Evolutionary conservation across 2,888 invertebrate genomes (phyloP).

Genomic region (Tetheella fluctuosa): DNA sequence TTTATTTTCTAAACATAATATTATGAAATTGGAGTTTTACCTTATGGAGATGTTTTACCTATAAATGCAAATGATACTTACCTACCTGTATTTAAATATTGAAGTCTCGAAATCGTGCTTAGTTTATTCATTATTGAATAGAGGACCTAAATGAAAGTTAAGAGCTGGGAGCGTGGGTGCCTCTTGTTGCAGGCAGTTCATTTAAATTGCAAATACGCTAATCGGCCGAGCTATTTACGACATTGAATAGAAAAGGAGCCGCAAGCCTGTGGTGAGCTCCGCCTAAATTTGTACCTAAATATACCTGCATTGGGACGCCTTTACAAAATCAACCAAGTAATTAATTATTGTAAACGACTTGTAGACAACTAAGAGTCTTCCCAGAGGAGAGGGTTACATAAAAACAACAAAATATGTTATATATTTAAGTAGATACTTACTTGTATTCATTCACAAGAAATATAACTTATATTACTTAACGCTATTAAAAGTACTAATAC

Average conservation of each 20-base stretch:
- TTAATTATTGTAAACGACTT: constrained; percentile 11
- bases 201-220: constrained; percentile 65
- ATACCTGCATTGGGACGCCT: constrained; percentile 5
- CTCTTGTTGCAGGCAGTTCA: constrained; percentile 46
- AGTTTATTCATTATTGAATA: constrained; percentile 26
- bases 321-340: constrained; percentile 12
- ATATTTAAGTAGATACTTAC: too few species aligned
- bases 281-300: constrained; percentile 11
- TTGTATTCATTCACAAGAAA: too few species aligned
- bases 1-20: neutral
- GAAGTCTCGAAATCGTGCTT: too few species aligned
- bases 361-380: neutral
- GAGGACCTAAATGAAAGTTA: constrained; percentile 37
- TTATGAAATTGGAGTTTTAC: neutral
- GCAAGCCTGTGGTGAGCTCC: constrained; percentile 27
- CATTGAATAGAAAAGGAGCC: constrained; percentile 43
- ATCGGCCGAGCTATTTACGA: constrained; percentile 51
- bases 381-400: neutral
- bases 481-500: too few species aligned
- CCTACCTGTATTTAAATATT: too few species aligned
- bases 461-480: too few species aligned
- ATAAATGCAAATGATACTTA: too few species aligned
- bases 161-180: constrained; percentile 29
- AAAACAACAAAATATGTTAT: neutral
- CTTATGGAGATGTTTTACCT: neutral